These are phyloP conservation scores for Tridacna gigas DNA, from an alignment of 2,888 invertebrate genomes.

Conservation along the genomic window DNA sequence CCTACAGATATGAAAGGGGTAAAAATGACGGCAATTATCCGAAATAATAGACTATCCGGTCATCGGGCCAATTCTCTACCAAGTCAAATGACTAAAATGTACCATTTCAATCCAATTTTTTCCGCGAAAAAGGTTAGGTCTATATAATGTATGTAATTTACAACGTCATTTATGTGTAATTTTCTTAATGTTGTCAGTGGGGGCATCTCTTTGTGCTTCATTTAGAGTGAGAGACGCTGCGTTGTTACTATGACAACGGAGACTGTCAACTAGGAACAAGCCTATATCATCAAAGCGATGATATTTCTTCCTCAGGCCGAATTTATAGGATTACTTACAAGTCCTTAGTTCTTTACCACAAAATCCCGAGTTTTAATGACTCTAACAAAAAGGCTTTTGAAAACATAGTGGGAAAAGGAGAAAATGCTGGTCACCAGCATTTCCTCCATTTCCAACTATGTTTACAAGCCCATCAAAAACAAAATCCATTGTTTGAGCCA, in stretches of 20 bases:
- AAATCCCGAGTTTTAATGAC: no score
- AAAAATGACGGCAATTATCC: not conserved
- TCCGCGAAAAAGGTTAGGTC: not conserved
- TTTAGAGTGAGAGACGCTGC: not conserved
- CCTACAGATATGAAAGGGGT: not conserved
- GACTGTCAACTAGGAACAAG: conserved; percentile 12
- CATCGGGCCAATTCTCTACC: not conserved
- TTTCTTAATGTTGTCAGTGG: conserved; percentile 16
- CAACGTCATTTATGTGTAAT: conserved; percentile 17
- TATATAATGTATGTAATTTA: conserved; percentile 24
- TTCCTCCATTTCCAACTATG: no score
- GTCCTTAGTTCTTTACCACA: no score
- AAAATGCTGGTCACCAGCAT: no score
- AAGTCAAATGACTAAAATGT: not conserved
- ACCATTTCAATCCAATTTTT: not conserved
- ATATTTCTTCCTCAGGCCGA: not conserved
- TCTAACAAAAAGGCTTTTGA: no score
- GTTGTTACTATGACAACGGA: conserved; percentile 1
- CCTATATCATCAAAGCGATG: not conserved
- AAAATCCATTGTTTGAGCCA: no score
- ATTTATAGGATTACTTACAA: no score
- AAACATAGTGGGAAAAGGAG: no score
- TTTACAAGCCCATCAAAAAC: no score
- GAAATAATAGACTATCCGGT: not conserved
- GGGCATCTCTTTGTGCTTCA: conserved; percentile 14